Evolutionary conservation across 2,113 vertebrate species (phyloP), one percentile per base, ranked within the genome.

Genomic region (Melanerpes formicivorus): DNA sequence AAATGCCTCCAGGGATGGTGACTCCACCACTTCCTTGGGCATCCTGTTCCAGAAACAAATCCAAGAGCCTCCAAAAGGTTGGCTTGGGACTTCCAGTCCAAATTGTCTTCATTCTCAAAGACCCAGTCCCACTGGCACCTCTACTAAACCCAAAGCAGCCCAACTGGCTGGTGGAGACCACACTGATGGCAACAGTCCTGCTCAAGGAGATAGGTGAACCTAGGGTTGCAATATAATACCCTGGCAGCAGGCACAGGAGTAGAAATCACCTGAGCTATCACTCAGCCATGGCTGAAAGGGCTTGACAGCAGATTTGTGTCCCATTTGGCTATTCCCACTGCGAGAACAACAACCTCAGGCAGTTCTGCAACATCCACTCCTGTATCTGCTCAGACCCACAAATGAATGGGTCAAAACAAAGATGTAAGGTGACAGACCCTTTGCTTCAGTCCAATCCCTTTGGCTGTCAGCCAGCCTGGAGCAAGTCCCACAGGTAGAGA

Each of bases 401-500:
- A 12, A 77, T 27, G 1, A 64, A 18, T 6, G 10, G 44, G 25
- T 40, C 46, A 85, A 88, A 94, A 78, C 26, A 70, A 63, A 90
- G 65, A n/a, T 22, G 5, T 7, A 21, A 87, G 10, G 23, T 70
- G 22, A 18, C 46, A 67, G 37, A 26, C 42, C 9, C 29, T 66
- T 56, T 42, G 22, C 32, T 16, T 18, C 27, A 1, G 6, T 62
- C 70, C 85, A 40, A n/a, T 11, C 62, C 32, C 52, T 12, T 46
- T 56, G 85, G 72, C 76, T 74, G 56, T 40, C 76, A 70, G 67
- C 82, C 87, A 95, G 72, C 60, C 56, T 16, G 0, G 42, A 92
- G 52, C 69, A 66, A 87, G 87, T 90, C 90, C 37, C 48, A 93
- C 79, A 90, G 74, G 74, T 26, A 79, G 6, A 84, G 9, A 86